Conservation (phyloP, 2,888 invertebrate species). For the Mesorhabditis spiculigera region DNA sequence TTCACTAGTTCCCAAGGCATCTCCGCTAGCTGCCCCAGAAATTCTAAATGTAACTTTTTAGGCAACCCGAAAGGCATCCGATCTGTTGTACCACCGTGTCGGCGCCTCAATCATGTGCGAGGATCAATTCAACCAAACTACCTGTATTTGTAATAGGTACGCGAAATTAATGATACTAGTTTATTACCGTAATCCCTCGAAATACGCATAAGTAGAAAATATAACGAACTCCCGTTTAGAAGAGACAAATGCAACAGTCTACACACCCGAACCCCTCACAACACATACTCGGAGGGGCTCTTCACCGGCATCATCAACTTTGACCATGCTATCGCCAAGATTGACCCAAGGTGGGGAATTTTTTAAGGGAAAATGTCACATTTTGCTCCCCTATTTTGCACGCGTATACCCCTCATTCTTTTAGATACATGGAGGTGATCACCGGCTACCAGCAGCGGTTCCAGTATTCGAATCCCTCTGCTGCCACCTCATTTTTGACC, state of each 20-base stretch:
- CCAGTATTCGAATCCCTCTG: background rate
- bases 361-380: too few relatives aligned
- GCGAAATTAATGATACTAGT: background rate
- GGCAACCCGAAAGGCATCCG: background rate
- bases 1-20: too few relatives aligned
- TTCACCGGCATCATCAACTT: conserved; percentile 43
- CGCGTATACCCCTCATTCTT: conserved; percentile 2
- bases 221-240: conserved; percentile 9
- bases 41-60: background rate
- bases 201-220: background rate
- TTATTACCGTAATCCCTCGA: background rate
- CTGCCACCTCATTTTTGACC: too few relatives aligned
- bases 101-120: conserved; percentile 42
- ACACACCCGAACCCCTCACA: conserved; percentile 33
- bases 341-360: conserved; percentile 37
- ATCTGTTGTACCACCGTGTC: conserved; percentile 30
- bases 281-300: conserved; percentile 40
- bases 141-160: conserved; percentile 41
- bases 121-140: conserved; percentile 45
- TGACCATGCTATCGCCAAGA: conserved; percentile 34
- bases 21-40: too few relatives aligned
- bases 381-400: too few relatives aligned
- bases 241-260: conserved; percentile 46
- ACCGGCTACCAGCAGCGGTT: conserved; percentile 37
- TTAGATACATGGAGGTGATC: conserved; percentile 38